Evolutionary conservation across 2,113 vertebrate genomes (phyloP).

Genomic region (Arvicanthis niloticus): DNA sequence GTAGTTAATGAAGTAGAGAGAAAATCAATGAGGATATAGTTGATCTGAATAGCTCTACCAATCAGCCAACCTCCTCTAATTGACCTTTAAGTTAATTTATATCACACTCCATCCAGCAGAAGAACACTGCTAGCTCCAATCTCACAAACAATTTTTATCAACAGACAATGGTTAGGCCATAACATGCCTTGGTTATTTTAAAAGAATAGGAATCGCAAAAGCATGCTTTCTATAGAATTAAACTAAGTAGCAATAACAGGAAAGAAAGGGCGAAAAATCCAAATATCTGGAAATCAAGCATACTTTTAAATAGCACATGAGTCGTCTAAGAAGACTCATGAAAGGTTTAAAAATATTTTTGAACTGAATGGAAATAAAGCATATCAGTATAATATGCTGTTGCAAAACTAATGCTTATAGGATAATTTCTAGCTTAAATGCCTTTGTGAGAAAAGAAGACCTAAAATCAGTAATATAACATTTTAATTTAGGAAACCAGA

Average conservation of each 20-base stretch:
- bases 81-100: constrained; percentile 4
- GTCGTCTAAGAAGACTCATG: neutral
- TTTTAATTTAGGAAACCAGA: constrained; percentile 37
- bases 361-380: constrained; percentile 27
- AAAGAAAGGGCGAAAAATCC: neutral
- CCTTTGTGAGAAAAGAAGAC: neutral
- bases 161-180: neutral
- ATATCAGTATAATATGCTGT: neutral
- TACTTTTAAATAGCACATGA: neutral
- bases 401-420: neutral
- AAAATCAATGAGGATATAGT: neutral
- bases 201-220: neutral
- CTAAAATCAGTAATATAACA: neutral
- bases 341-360: constrained; percentile 47
- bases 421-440: constrained; percentile 22
- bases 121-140: neutral
- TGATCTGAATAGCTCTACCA: neutral
- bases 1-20: constrained; percentile 41
- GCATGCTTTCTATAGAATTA: constrained; percentile 4
- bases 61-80: neutral
- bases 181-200: neutral
- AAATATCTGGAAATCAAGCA: neutral
- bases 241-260: constrained; percentile 32
- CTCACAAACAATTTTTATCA: constrained; percentile 15
- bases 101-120: neutral